phyloP scores from a whole-genome alignment of 1,140 invertebrate species.

The Pristionchus pacificus region DNA sequence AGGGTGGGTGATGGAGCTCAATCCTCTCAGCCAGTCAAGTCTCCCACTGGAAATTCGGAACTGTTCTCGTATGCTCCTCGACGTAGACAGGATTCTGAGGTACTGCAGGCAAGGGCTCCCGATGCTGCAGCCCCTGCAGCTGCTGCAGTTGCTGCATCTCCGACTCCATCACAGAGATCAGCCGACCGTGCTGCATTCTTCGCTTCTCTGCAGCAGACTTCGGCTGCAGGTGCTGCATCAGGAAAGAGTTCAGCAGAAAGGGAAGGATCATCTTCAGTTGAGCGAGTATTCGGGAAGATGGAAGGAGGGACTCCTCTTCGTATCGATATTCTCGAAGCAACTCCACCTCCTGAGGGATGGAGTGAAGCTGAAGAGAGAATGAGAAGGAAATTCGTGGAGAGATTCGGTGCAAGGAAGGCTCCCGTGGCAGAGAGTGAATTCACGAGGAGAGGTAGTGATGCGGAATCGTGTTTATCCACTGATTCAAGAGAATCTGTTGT shows the following conservation, averaged over 20 bases:
- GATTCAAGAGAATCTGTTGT: constrained; percentile 24
- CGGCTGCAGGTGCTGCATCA: too few relatives aligned
- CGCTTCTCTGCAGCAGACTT: neutral
- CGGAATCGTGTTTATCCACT: constrained; percentile 15
- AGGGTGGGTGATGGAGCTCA: too few relatives aligned
- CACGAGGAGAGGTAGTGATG: constrained; percentile 7
- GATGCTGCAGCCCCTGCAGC: neutral
- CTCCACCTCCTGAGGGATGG: neutral
- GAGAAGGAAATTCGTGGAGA: constrained; percentile 21
- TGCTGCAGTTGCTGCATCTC: neutral
- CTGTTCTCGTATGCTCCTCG: neutral
- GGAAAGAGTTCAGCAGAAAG: too few relatives aligned
- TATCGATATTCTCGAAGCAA: neutral
- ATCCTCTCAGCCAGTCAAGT: neutral
- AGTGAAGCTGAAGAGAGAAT: constrained; percentile 21
- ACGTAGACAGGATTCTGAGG: neutral
- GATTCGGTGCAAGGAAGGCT: constrained; percentile 24
- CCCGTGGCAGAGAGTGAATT: constrained; percentile 19
- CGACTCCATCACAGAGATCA: neutral
- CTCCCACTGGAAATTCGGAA: neutral
- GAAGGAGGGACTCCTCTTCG: neutral
- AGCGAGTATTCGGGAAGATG: neutral
- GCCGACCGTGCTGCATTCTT: neutral
- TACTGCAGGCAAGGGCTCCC: neutral
- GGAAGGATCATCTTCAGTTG: constrained; percentile 2